These are phyloP conservation scores for Oithona nana DNA, from an alignment of 2,888 invertebrate species.

Conservation along the genomic window DNA sequence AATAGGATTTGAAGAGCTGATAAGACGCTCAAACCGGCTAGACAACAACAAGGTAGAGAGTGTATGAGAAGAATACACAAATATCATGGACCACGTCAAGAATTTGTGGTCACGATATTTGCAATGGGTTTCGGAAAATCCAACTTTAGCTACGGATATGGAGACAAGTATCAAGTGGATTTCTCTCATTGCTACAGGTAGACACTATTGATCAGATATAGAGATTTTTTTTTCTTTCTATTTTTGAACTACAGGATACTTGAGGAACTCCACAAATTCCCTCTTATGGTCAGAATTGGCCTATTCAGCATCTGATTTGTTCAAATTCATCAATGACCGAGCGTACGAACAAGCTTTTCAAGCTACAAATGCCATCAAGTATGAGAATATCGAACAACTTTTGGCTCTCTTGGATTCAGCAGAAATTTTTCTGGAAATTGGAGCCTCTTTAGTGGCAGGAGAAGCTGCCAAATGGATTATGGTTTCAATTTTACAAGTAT, in stretches of 20 bases:
- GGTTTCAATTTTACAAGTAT: neutral
- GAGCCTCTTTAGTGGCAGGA: neutral
- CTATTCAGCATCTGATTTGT: neutral
- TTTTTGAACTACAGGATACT: neutral
- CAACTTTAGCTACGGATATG: neutral
- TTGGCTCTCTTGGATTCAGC: neutral
- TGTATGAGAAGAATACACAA: too few relatives aligned
- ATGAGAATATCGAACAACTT: neutral
- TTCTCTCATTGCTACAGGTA: neutral
- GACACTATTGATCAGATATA: neutral
- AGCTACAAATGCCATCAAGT: neutral
- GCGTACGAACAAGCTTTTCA: neutral
- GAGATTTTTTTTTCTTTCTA: neutral
- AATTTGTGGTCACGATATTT: neutral
- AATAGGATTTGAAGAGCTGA: too few relatives aligned
- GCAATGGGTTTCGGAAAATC: neutral
- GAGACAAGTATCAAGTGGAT: neutral
- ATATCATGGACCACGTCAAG: neutral
- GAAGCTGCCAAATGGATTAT: neutral
- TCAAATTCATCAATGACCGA: constrained; percentile 3
- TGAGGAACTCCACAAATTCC: neutral
- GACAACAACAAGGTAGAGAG: too few relatives aligned
- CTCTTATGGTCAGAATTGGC: neutral
- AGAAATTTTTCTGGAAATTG: neutral
- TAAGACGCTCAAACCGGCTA: too few relatives aligned